Conservation (phyloP, 2,888 invertebrate species). For the Creontiades dilutus region DNA sequence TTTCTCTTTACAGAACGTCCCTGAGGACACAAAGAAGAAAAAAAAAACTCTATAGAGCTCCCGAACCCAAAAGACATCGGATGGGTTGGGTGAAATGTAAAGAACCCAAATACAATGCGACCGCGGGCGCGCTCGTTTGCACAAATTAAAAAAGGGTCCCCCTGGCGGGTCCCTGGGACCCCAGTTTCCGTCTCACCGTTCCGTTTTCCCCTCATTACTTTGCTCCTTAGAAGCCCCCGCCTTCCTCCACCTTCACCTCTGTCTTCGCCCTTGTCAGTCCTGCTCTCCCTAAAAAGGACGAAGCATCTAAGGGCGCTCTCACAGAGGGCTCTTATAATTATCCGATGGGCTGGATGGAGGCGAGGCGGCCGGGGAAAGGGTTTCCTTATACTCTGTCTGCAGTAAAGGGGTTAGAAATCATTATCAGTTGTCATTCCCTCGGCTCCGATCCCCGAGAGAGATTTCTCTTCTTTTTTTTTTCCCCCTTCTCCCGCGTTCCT, state of each 20-base stretch:
- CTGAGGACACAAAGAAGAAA: neutral
- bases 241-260: neutral
- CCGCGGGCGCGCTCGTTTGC: slow-evolving; percentile 55
- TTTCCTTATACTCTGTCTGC: neutral
- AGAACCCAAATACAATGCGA: slow-evolving; percentile 58
- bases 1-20: neutral
- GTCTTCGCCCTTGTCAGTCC: slow-evolving; percentile 24
- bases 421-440: slow-evolving; percentile 44
- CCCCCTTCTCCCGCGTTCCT: neutral
- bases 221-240: slow-evolving; percentile 5
- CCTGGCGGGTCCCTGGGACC: slow-evolving; percentile 34
- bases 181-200: slow-evolving; percentile 57
- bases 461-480: neutral
- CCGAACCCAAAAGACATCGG: neutral
- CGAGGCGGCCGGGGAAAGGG: neutral
- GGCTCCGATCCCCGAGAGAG: neutral
- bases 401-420: slow-evolving; percentile 41
- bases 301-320: slow-evolving; percentile 27
- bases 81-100: slow-evolving; percentile 16
- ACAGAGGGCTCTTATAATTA: slow-evolving; percentile 53
- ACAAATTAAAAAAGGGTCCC: slow-evolving; percentile 65
- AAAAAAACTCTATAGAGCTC: neutral
- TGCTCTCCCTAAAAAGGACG: slow-evolving; percentile 34
- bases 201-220: slow-evolving; percentile 64
- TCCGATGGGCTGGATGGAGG: neutral